Evolutionary conservation across 2,797 vertebrate species (phyloP).

Genomic region (Arctocebus calabarensis): DNA sequence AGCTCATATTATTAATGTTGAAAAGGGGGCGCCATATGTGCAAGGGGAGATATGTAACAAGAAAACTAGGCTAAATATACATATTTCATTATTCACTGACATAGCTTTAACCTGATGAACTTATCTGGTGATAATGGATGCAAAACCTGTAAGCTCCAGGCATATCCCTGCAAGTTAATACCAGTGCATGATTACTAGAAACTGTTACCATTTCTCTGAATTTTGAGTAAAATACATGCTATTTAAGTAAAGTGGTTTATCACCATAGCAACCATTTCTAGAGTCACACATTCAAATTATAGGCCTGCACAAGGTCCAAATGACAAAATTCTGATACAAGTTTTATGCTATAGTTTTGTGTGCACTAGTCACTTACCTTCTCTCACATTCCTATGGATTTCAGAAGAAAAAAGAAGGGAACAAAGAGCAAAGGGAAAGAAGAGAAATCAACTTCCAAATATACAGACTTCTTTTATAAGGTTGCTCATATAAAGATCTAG

Average conservation of each 20-base stretch:
- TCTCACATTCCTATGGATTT: constrained; percentile 41
- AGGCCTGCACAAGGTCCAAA: constrained; percentile 78
- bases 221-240: constrained; percentile 85
- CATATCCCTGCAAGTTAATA: constrained; percentile 79
- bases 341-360: constrained; percentile 61
- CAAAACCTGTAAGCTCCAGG: constrained; percentile 77
- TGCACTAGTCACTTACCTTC: constrained; percentile 21
- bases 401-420: neutral
- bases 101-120: constrained; percentile 80
- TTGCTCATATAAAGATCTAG: constrained; percentile 45
- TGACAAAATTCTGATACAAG: constrained; percentile 76
- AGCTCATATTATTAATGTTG: constrained; percentile 67
- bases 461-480: constrained; percentile 43
- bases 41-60: constrained; percentile 66
- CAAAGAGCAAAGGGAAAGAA: constrained; percentile 17
- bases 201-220: constrained; percentile 83
- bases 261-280: constrained; percentile 84
- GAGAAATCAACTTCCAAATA: constrained; percentile 55
- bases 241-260: constrained; percentile 85
- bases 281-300: constrained; percentile 83
- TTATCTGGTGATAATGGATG: constrained; percentile 79
- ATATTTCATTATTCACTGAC: constrained; percentile 74
- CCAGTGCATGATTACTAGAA: constrained; percentile 79
- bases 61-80: constrained; percentile 71
- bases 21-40: constrained; percentile 63